Evolutionary conservation across 2,888 invertebrate genomes (phyloP).

Genomic region (Proisotoma minuta): DNA sequence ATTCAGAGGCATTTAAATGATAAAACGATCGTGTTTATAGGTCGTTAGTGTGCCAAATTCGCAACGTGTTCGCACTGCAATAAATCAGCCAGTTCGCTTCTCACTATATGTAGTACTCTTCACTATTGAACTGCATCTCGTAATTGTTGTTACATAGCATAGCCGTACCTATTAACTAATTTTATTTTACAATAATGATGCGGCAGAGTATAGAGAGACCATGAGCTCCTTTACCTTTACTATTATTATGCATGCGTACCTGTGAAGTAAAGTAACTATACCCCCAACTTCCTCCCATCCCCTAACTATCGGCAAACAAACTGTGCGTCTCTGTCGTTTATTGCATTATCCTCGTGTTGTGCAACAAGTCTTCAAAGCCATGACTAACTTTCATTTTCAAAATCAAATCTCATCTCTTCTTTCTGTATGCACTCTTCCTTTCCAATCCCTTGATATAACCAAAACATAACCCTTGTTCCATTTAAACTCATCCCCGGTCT

Average conservation of each 20-base stretch:
- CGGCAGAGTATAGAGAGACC: neutral
- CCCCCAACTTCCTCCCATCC: constrained; percentile 27
- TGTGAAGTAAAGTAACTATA: neutral
- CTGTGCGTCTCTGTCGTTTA: constrained; percentile 11
- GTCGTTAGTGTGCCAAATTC: constrained; percentile 11
- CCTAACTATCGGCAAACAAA: constrained; percentile 9
- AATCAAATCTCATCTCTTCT: constrained; percentile 19
- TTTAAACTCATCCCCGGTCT: neutral
- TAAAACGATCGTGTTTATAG: constrained; percentile 5
- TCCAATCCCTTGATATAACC: neutral
- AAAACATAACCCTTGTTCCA: constrained; percentile 4
- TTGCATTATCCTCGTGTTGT: constrained; percentile 19
- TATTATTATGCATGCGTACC: neutral
- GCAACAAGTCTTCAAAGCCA: constrained; percentile 19
- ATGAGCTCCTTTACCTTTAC: neutral
- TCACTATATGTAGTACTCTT: no score
- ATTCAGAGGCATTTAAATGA: constrained; percentile 9
- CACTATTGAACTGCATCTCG: neutral
- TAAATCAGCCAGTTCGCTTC: constrained; percentile 10
- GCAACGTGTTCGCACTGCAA: constrained; percentile 14
- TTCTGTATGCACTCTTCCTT: neutral
- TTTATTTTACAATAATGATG: neutral
- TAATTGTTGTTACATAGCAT: constrained; percentile 1
- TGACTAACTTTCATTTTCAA: constrained; percentile 44
- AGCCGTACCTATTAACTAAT: neutral